Evolutionary conservation across 2,113 vertebrate genomes (phyloP), one percentile per base, ranked within the genome.

Genomic region (Pygoscelis adeliae): DNA sequence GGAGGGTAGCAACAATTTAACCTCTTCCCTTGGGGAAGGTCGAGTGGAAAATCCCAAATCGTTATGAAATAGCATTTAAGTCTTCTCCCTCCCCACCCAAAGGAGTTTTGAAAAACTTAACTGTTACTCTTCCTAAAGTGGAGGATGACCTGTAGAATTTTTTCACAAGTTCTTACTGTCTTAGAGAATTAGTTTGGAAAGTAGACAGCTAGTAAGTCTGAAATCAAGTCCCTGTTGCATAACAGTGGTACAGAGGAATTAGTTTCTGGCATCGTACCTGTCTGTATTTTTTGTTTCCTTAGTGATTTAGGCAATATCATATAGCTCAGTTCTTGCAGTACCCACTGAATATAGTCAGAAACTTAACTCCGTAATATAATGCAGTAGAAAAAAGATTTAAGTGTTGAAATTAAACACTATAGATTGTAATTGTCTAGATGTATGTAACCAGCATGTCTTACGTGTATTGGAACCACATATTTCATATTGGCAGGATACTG

Each of bases 401-500:
- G 19, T 63, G 34, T 79, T 82, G 44, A 61, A 65, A 83, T 80
- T 18, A 61, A 81, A 47, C 11, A 10, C 18, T 77, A 3, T 7
- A 18, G n/a, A 40, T 47, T n/a, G 6, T 66, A 67, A 14, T 53
- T 90, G 34, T 67, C 50, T 49, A 53, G 82, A 13, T 67, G 56
- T 25, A 34, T 26, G 69, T 71, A 66, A 67, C 13, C 61, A 79
- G 11, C 50, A 21, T 62, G 30, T 77, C 19, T 61, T 66, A 11
- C 0, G 5, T 44, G 12, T 34, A 4, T 36, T 50, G 32, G 27
- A 63, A 55, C 26, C 6, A 25, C 3, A 0, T 71, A 44, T 47
- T 74, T 84, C 42, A 5, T 47, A 6, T 56, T 62, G 47, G 38
- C 52, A 67, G 44, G 47, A n/a, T 81, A 63, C 25, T 66, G 13